Evolutionary conservation across 2,797 vertebrate species (phyloP).

Genomic region (Oreochromis mossambicus): DNA sequence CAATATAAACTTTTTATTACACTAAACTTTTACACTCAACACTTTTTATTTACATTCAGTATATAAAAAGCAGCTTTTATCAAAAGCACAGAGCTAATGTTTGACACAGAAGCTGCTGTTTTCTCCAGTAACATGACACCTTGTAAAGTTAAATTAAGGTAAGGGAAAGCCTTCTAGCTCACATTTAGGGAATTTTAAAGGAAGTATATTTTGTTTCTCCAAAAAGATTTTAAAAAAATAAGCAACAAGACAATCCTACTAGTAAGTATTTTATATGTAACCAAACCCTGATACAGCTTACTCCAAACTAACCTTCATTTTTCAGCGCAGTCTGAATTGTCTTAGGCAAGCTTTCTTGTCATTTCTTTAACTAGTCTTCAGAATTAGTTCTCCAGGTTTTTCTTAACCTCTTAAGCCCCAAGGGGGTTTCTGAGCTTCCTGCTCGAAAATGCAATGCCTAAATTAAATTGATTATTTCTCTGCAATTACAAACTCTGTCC

Average conservation of each 20-base stretch:
- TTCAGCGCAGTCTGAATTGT: background rate
- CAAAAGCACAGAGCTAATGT: constrained; percentile 6
- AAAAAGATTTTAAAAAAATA: background rate
- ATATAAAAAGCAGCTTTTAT: constrained; percentile 33
- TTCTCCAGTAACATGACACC: constrained; percentile 12
- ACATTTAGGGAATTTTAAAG: background rate
- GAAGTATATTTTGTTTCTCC: background rate
- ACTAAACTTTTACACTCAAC: background rate
- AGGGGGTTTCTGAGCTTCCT: too few species aligned
- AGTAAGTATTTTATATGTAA: background rate
- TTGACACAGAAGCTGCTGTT: background rate
- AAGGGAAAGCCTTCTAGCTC: background rate
- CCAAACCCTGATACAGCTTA: background rate
- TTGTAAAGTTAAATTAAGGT: background rate
- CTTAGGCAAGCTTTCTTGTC: background rate
- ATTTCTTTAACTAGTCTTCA: background rate
- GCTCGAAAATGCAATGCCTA: too few species aligned
- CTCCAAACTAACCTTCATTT: background rate
- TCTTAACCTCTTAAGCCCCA: too few species aligned
- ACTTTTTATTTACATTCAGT: constrained; percentile 18
- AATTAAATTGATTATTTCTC: too few species aligned
- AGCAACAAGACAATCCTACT: background rate
- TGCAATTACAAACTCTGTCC: too few species aligned
- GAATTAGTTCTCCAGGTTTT: background rate
- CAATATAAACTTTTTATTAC: constrained; percentile 31